Evolutionary conservation across 64 coral and sea anemone species (phyloP).

Genomic region (Montipora capricornis): DNA sequence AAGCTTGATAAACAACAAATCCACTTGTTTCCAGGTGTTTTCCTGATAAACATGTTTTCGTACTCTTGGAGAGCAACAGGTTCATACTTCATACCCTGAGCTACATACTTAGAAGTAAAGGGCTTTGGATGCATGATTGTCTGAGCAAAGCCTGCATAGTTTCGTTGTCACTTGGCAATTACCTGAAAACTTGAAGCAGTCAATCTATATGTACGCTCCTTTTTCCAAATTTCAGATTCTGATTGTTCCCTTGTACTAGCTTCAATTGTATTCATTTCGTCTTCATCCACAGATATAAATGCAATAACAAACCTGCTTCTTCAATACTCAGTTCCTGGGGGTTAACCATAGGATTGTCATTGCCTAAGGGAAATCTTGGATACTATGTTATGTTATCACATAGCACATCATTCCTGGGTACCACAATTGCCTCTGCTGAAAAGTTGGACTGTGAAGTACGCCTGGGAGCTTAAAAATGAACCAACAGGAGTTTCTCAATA

Average conservation of each 20-base stretch:
- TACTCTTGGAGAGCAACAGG: not conserved
- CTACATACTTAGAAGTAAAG: not conserved
- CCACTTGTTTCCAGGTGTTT: too few species aligned
- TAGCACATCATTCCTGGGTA: not conserved
- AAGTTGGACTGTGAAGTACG: constrained; percentile 58
- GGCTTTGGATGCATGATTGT: not conserved
- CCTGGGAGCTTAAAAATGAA: constrained; percentile 39
- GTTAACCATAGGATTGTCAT: not conserved
- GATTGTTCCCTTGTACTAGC: constrained; percentile 31
- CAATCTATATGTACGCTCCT: constrained; percentile 25
- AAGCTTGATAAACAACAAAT: too few species aligned
- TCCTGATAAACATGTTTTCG: not conserved
- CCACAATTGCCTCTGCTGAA: constrained; percentile 25
- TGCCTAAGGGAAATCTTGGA: constrained; percentile 38
- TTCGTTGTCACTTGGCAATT: constrained; percentile 1
- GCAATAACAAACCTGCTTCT: constrained; percentile 26
- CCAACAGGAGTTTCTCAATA: constrained; percentile 48
- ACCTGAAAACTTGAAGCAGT: constrained; percentile 29
- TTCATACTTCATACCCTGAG: constrained; percentile 17
- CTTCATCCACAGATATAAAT: constrained; percentile 29
- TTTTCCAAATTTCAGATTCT: constrained; percentile 45
- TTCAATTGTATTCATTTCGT: constrained; percentile 47
- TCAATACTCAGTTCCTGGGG: not conserved
- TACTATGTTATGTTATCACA: not conserved
- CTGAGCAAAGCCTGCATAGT: too few species aligned